phyloP scores from a whole-genome alignment of 2,888 invertebrate genomes.

The Rotaria socialis region DNA sequence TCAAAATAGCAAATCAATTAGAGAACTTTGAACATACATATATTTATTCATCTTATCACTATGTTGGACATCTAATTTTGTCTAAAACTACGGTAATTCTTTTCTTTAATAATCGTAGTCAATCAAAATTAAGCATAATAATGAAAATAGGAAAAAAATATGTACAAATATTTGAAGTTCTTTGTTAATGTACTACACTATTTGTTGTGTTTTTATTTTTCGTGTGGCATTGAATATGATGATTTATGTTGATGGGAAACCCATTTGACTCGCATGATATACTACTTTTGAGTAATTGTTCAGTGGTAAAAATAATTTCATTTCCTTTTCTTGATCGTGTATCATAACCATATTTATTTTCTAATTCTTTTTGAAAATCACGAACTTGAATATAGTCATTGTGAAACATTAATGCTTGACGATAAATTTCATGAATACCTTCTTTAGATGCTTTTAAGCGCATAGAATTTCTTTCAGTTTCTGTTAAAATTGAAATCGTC shows the following conservation, averaged over 20 bases:
- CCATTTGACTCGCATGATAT: not conserved
- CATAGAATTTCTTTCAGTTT: not conserved
- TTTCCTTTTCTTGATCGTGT: not conserved
- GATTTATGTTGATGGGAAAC: not conserved
- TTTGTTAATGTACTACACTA: not conserved
- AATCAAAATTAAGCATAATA: no score
- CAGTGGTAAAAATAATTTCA: slow-evolving; percentile 30
- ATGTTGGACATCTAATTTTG: no score
- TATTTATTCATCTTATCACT: no score
- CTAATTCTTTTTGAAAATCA: slow-evolving; percentile 6
- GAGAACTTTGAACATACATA: no score
- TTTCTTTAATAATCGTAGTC: no score
- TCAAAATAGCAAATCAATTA: no score
- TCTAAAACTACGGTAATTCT: no score
- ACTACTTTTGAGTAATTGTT: not conserved
- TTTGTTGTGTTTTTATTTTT: not conserved
- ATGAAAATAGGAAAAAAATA: no score
- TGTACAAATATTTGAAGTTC: no score
- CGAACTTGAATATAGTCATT: not conserved
- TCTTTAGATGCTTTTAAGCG: not conserved
- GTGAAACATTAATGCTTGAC: not conserved
- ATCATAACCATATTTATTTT: slow-evolving; percentile 3
- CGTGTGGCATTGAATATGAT: not conserved
- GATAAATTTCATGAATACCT: slow-evolving; percentile 32
- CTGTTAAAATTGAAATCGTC: not conserved